A percentile compares a stretch with the other conserved stretches of the same genome.
phyloP scores from a whole-genome alignment of 2,888 invertebrate genomes.

The Scaptodrosophila latifasciaeformis region DNA sequence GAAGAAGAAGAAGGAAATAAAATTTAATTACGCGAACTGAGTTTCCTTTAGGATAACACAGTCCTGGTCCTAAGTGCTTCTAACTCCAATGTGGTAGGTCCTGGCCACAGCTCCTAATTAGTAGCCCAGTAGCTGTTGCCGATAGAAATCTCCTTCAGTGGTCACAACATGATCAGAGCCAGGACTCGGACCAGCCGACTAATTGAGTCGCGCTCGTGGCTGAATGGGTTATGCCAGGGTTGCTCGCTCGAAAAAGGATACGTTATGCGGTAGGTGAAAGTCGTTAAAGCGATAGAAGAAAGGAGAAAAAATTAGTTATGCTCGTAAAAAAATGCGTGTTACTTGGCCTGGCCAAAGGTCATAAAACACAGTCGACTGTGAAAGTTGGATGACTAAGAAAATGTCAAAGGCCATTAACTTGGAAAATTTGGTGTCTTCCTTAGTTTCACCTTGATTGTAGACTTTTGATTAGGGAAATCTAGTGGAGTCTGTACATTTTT shows the following conservation, averaged over 20 bases:
- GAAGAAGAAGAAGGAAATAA: not conserved
- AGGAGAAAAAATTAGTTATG: conserved; percentile 39
- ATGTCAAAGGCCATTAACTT: conserved; percentile 9
- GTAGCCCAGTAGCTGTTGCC: conserved; percentile 26
- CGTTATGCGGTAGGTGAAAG: conserved; percentile 59
- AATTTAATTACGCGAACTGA: conserved; percentile 5
- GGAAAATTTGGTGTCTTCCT: not conserved
- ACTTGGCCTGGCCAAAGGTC: not conserved
- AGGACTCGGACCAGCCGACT: conserved; percentile 17
- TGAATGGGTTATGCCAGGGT: conserved; percentile 57
- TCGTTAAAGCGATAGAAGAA: conserved; percentile 39
- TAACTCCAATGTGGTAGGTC: conserved; percentile 24
- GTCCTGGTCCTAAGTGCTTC: too few relatives aligned
- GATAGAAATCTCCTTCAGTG: conserved; percentile 26
- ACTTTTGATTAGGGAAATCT: not conserved
- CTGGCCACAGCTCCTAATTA: conserved; percentile 32
- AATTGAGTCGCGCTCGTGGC: conserved; percentile 38
- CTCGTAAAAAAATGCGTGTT: conserved; percentile 40
- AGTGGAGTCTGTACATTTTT: conserved; percentile 15
- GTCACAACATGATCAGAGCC: conserved; percentile 12
- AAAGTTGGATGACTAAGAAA: conserved; percentile 18
- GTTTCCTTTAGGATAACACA: too few relatives aligned
- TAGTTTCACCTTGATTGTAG: not conserved
- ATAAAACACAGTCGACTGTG: not conserved
- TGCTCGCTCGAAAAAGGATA: too few relatives aligned